Evolutionary conservation across 2,113 vertebrate genomes (phyloP).

Genomic region (Tringa solitaria): DNA sequence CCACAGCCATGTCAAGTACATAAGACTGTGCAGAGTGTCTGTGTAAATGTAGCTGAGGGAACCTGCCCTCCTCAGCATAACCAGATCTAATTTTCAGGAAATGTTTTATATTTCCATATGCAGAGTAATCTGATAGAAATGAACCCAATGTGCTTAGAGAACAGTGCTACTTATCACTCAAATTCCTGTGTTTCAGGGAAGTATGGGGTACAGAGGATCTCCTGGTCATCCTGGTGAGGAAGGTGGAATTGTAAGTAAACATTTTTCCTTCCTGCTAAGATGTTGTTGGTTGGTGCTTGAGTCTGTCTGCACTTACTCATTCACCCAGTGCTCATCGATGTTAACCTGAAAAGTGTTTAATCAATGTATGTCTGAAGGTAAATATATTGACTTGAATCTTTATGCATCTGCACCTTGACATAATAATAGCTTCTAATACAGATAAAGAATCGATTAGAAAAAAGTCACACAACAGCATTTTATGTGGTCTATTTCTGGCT

Average conservation of each 20-base stretch:
- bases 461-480: not conserved
- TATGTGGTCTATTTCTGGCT: not conserved
- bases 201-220: conserved; percentile 70
- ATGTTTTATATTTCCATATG: not conserved
- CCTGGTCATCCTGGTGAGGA: conserved; percentile 85
- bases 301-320: not conserved
- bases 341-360: not conserved
- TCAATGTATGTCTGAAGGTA: not conserved
- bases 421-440: not conserved
- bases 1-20: not conserved
- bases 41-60: not conserved
- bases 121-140: not conserved
- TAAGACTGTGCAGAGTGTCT: not conserved
- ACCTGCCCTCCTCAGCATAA: not conserved
- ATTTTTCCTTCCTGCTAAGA: not conserved
- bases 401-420: not conserved
- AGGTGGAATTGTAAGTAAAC: conserved; percentile 78
- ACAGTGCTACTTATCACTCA: not conserved
- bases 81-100: not conserved
- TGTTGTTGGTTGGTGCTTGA: not conserved
- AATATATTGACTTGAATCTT: not conserved
- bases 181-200: conserved; percentile 72
- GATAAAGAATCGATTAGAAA: not conserved
- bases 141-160: not conserved
- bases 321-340: not conserved